Percentiles rank a stretch among this genome's conserved stretches.
These are phyloP conservation scores for Monochamus alternatus DNA, from an alignment of 2,888 invertebrate genomes.

Conservation along the genomic window DNA sequence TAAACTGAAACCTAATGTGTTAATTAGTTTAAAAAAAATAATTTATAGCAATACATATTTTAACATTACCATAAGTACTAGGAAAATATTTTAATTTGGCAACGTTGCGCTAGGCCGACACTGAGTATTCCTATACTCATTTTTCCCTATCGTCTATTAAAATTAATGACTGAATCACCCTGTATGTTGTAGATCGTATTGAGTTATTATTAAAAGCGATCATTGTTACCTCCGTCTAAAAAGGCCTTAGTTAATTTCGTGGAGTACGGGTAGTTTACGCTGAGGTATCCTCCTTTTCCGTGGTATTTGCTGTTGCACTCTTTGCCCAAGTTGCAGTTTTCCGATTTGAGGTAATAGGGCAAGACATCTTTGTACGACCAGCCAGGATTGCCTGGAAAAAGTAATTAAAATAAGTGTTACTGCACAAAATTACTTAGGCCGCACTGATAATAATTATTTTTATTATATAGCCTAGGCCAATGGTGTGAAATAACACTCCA, in stretches of 20 bases:
- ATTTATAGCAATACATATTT: too few relatives aligned
- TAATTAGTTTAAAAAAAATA: too few relatives aligned
- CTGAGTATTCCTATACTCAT: too few relatives aligned
- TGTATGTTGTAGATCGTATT: background rate
- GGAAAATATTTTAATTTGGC: too few relatives aligned
- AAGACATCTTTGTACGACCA: constrained; percentile 76
- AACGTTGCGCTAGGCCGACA: too few relatives aligned
- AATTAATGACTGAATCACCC: too few relatives aligned
- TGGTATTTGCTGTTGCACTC: constrained; percentile 72
- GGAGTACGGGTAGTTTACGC: constrained; percentile 75
- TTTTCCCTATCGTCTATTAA: too few relatives aligned
- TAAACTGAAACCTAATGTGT: too few relatives aligned
- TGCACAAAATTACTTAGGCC: too few relatives aligned
- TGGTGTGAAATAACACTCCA: too few relatives aligned
- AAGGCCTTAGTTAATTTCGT: constrained; percentile 69
- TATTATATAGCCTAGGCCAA: background rate
- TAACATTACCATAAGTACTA: too few relatives aligned
- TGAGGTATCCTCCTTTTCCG: constrained; percentile 76
- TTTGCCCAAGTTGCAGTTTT: constrained; percentile 70
- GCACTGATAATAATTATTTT: too few relatives aligned
- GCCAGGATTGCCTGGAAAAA: constrained; percentile 57
- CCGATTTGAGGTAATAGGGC: constrained; percentile 77
- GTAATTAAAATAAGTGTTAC: background rate
- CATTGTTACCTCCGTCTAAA: constrained; percentile 9
- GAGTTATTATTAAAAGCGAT: background rate